Conservation (phyloP, 2,888 invertebrate species). For the Brachycybe producta region DNA sequence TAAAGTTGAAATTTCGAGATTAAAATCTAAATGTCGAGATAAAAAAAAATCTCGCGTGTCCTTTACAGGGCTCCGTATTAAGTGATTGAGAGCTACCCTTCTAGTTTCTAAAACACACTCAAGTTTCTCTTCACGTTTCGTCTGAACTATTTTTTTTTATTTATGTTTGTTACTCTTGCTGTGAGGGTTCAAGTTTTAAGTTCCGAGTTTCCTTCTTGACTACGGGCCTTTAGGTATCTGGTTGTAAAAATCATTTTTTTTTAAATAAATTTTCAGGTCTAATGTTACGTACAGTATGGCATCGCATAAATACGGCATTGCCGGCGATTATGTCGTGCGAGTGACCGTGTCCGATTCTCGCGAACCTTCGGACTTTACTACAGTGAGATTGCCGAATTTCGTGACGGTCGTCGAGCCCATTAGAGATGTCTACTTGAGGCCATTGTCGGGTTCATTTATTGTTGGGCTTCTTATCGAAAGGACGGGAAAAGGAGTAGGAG, state of each 20-base stretch:
- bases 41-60: no score
- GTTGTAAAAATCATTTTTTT: no score
- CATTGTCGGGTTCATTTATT: slow-evolving; percentile 15
- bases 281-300: slow-evolving; percentile 16
- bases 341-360: slow-evolving; percentile 27
- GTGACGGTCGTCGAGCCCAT: slow-evolving; percentile 27
- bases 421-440: slow-evolving; percentile 15
- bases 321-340: slow-evolving; percentile 26
- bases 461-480: slow-evolving; percentile 15
- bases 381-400: slow-evolving; percentile 22
- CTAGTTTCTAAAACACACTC: neutral
- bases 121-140: neutral
- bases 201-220: no score
- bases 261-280: slow-evolving; percentile 10
- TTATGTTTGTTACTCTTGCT: neutral
- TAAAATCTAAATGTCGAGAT: no score
- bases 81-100: no score
- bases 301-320: slow-evolving; percentile 21
- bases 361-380: slow-evolving; percentile 25
- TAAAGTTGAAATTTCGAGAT: no score
- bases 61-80: no score
- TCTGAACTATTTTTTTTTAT: neutral
- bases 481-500: slow-evolving; percentile 24
- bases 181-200: no score
- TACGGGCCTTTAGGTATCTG: no score